Evolutionary conservation across 2,797 vertebrate genomes (phyloP).

Genomic region (Propithecus perrieri): DNA sequence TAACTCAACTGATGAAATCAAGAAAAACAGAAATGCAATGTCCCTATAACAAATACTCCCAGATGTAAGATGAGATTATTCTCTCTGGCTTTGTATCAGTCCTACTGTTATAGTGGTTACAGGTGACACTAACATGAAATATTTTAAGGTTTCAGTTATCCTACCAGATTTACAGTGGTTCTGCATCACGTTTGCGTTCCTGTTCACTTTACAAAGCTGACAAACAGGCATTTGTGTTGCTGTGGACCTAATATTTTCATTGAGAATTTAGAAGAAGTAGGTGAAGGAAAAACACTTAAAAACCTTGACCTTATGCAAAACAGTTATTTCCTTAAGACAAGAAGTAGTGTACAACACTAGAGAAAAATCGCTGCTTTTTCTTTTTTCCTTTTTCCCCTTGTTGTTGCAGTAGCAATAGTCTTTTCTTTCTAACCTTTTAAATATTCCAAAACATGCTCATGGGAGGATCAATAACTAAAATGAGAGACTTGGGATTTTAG

Average conservation of each 20-base stretch:
- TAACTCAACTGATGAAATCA: background rate
- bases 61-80: too few relatives aligned
- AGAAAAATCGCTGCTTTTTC: background rate
- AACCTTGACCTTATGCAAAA: background rate
- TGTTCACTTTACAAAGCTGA: background rate
- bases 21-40: background rate
- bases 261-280: background rate
- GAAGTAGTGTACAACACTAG: background rate
- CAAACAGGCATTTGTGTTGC: background rate
- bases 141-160: background rate
- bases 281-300: background rate
- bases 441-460: background rate
- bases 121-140: background rate
- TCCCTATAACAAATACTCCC: background rate
- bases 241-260: background rate
- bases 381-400: background rate
- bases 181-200: background rate
- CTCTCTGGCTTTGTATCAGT: background rate
- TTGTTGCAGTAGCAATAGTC: background rate
- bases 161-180: background rate
- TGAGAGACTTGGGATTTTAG: background rate
- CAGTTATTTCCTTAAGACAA: background rate
- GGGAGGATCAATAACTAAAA: background rate
- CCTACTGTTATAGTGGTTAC: accelerated
- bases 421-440: background rate